These are phyloP conservation scores for Muricea muricata DNA, from an alignment of 92 coral and sea anemone species.

Conservation along the genomic window DNA sequence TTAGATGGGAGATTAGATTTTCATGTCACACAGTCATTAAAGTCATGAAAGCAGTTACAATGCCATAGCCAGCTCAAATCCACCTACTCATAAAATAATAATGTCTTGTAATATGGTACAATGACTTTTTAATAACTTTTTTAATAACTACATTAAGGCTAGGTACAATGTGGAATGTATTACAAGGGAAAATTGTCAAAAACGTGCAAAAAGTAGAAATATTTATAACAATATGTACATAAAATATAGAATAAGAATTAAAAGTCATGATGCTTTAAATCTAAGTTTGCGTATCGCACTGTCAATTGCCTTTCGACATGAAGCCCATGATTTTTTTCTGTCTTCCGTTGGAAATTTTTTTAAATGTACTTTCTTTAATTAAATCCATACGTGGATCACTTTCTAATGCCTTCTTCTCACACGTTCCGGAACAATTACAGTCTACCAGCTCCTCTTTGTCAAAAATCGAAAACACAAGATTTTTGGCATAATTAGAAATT, in stretches of 20 bases:
- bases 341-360: not conserved
- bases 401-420: not conserved
- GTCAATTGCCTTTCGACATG: constrained; percentile 17
- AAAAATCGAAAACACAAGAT: not conserved
- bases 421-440: not conserved
- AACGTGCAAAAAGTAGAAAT: constrained; percentile 8
- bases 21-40: too few relatives aligned
- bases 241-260: not conserved
- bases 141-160: too few relatives aligned
- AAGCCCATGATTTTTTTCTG: not conserved
- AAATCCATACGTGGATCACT: not conserved
- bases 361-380: not conserved
- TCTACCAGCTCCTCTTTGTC: not conserved
- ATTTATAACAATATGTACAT: not conserved
- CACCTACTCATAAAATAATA: too few relatives aligned
- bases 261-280: not conserved
- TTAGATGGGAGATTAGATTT: too few relatives aligned
- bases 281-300: constrained; percentile 6
- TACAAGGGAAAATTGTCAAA: not conserved
- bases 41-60: too few relatives aligned
- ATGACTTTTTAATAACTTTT: too few relatives aligned
- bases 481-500: constrained; percentile 8
- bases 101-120: too few relatives aligned
- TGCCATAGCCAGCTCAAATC: too few relatives aligned
- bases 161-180: not conserved